Conservation (phyloP, 2,113 vertebrate genomes). For the Genyomyrus donnyi region DNA sequence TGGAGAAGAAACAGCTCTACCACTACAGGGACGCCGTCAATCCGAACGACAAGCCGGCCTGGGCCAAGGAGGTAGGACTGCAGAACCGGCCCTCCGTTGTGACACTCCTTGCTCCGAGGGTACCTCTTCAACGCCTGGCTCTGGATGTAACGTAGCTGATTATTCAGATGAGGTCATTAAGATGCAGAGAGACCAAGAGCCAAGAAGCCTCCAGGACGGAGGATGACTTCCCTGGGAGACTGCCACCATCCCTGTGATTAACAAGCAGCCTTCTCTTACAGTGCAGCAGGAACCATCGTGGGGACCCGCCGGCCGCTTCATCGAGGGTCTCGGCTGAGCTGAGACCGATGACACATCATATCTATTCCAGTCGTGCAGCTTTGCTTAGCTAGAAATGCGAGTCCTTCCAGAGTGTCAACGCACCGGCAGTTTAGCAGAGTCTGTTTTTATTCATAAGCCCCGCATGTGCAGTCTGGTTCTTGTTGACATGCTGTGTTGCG, state of each 20-base stretch:
- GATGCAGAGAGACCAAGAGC: neutral
- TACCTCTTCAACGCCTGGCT: neutral
- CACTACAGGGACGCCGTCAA: conserved; percentile 86
- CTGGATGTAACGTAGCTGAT: neutral
- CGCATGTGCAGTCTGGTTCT: neutral
- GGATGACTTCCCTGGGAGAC: neutral
- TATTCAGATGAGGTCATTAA: neutral
- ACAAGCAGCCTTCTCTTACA: neutral
- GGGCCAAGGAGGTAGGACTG: conserved; percentile 84
- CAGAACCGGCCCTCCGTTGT: conserved; percentile 12
- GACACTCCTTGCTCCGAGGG: neutral
- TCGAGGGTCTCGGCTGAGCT: neutral
- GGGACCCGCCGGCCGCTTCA: neutral
- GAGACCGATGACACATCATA: neutral
- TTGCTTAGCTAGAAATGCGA: neutral
- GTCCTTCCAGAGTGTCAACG: neutral
- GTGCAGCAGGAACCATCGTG: neutral
- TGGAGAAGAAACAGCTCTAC: conserved; percentile 86
- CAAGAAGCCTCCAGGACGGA: neutral
- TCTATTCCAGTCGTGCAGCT: neutral
- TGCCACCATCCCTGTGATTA: neutral
- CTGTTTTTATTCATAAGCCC: neutral
- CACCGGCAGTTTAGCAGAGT: neutral
- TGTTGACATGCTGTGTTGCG: neutral
- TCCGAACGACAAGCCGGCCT: conserved; percentile 84